Percentiles rank a stretch among this genome's conserved stretches.
These are phyloP conservation scores for Heliconius nattereri DNA, from an alignment of 1,140 invertebrate genomes.

Conservation along the genomic window DNA sequence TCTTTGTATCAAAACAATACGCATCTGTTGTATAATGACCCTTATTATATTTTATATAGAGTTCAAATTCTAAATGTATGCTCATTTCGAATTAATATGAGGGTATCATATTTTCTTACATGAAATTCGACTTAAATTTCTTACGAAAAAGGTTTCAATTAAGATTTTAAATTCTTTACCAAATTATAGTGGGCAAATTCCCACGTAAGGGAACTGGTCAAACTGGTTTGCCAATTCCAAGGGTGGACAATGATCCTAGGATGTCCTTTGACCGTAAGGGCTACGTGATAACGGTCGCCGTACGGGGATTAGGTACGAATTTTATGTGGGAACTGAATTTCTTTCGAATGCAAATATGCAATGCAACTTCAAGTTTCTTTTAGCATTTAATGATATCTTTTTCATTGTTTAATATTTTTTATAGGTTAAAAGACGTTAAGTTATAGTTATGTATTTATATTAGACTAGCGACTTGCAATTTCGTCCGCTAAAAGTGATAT, in stretches of 20 bases:
- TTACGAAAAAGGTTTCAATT: background rate
- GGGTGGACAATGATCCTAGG: conserved; percentile 48
- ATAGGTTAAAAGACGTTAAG: too few relatives aligned
- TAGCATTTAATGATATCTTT: background rate
- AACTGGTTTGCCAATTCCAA: conserved; percentile 61
- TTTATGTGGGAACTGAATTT: conserved; percentile 49
- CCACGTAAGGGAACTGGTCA: conserved; percentile 62
- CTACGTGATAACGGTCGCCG: conserved; percentile 58
- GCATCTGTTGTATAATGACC: background rate
- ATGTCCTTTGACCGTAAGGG: conserved; percentile 50
- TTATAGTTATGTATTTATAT: too few relatives aligned
- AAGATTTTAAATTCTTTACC: background rate
- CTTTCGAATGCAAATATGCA: background rate
- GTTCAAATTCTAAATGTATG: conserved; percentile 10
- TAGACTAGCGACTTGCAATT: too few relatives aligned
- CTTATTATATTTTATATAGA: background rate
- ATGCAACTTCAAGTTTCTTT: background rate
- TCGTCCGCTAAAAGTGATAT: too few relatives aligned
- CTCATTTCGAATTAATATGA: background rate
- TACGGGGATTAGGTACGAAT: conserved; percentile 46
- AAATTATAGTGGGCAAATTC: conserved; percentile 53
- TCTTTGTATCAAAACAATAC: background rate
- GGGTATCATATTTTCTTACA: background rate
- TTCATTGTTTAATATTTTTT: too few relatives aligned
- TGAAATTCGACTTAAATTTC: background rate